Evolutionary conservation across 1,140 invertebrate genomes (phyloP).

Genomic region (Holotrichia oblita): DNA sequence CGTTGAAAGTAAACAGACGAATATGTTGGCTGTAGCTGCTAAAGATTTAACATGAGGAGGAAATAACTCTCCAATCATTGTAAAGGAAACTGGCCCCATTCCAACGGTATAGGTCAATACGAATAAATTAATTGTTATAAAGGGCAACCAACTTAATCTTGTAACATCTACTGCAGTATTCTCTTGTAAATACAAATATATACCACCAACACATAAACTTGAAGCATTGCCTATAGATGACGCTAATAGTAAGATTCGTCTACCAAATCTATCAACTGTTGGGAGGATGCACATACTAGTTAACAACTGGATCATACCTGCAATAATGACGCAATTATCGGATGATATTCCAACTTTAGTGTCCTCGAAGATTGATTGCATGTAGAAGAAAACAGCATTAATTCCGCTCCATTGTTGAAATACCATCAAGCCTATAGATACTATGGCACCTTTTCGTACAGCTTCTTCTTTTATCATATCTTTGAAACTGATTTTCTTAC

Average conservation of each 20-base stretch:
- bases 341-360: conserved; percentile 69
- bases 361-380: conserved; percentile 74
- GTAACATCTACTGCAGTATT: conserved; percentile 25
- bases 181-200: conserved; percentile 44
- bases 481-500: conserved; percentile 62
- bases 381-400: conserved; percentile 87
- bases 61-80: conserved; percentile 83
- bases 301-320: conserved; percentile 75
- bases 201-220: conserved; percentile 43
- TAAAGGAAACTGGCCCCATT: conserved; percentile 83
- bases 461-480: conserved; percentile 66
- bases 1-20: conserved; percentile 77
- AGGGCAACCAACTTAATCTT: conserved; percentile 44
- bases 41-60: conserved; percentile 75
- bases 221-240: conserved; percentile 69
- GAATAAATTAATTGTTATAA: conserved; percentile 38
- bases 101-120: conserved; percentile 59
- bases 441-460: conserved; percentile 65
- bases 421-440: conserved; percentile 74
- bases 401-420: conserved; percentile 84
- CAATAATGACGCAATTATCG: conserved; percentile 75
- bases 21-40: conserved; percentile 76
- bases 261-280: conserved; percentile 76
- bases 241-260: conserved; percentile 73
- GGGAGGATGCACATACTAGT: conserved; percentile 73